Base-by-base conservation (phyloP, 2,113 vertebrate species). In the Zosterops lateralis region DNA sequence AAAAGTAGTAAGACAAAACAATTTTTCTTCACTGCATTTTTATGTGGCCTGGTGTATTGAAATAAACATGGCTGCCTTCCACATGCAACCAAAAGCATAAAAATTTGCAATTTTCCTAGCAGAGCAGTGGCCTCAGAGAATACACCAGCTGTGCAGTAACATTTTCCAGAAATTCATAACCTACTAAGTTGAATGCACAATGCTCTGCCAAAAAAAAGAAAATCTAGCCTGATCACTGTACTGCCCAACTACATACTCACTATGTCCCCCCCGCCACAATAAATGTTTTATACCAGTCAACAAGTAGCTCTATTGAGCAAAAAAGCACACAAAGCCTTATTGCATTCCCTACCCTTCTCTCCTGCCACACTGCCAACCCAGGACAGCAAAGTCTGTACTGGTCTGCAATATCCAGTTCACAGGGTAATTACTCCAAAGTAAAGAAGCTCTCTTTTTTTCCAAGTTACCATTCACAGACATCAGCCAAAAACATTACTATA, bases 61-160 rank as follows among this genome's bases (percentile, higher is more conserved):
- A 95, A 91, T n/a, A 84, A 94, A 80, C 62, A 88, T 16, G 29
- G 58, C 75, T 80, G 32, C 32, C 48, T 88, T 93, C 67, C 89
- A 83, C 3, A 80, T 3, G 15, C 71, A 88, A 72, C 50, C 24
- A 76, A 62, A 85, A 90, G 65, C 60, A 70, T 50, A 76, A 83
- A 83, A 68, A 34, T 10, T 57, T 82, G 58, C 38, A 18, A 38
- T 73, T 79, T 90, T 89, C 88, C 62, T 50, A 73, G 66, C 28
- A 89, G 45, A 82, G 58, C 31, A 70, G n/a, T 7, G 20, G 66
- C 84, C 84, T 91, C 67, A 54, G 86, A 93, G 91, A 94, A 94
- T 18, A 89, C 4, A 93, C 82, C 77, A 93, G 94, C 92, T 79
- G 71, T 9, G 26, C 60, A 62, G 58, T 66, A 94, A 90, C 47